phyloP scores from a whole-genome alignment of 2,888 invertebrate species.

The Phaedon cochleariae region DNA sequence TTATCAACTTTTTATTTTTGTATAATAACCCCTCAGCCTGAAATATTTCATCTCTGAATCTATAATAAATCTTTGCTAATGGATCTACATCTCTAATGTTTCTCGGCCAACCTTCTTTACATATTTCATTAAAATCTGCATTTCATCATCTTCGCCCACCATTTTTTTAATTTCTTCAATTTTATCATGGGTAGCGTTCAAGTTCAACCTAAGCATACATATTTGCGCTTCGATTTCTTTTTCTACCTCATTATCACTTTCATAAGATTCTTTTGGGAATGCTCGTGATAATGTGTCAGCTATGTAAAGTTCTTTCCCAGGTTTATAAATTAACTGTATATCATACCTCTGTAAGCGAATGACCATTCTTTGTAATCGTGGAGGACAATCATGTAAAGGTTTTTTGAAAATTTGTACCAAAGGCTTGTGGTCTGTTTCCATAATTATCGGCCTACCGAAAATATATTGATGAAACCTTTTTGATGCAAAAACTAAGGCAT shows the following conservation, averaged over 20 bases:
- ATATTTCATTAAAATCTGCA: no score
- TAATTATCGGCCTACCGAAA: background rate
- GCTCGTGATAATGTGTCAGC: background rate
- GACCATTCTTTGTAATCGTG: background rate
- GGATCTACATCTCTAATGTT: no score
- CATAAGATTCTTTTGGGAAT: background rate
- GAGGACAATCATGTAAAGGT: background rate
- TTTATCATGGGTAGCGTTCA: no score
- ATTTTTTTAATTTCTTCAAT: no score
- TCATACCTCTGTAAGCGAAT: background rate
- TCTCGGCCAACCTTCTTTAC: no score
- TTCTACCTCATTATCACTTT: no score
- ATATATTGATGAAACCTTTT: background rate
- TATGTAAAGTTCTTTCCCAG: background rate
- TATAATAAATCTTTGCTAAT: no score
- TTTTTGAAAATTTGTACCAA: background rate
- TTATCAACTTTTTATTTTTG: conserved; percentile 10
- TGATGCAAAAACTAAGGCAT: background rate
- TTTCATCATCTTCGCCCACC: no score
- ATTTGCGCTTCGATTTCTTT: no score
- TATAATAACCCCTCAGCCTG: conserved; percentile 1
- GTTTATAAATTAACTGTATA: background rate
- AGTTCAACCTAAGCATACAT: no score
- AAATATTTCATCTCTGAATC: no score
- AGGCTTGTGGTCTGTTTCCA: background rate